These are phyloP conservation scores for Oreocharis arfaki DNA, from an alignment of 2,113 vertebrate species.

Conservation along the genomic window DNA sequence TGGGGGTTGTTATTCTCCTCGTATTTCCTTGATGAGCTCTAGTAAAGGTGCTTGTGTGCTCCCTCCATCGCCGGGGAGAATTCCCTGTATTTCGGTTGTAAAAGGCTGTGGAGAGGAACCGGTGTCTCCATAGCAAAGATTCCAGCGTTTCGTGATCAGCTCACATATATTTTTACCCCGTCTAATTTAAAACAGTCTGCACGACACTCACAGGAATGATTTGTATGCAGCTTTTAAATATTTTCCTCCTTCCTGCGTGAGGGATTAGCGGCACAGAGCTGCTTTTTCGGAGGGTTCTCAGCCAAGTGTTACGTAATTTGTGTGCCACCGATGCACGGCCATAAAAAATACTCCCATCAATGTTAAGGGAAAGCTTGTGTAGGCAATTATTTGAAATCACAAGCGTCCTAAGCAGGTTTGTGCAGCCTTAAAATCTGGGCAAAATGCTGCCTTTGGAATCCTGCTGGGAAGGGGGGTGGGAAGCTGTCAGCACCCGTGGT, in stretches of 20 bases:
- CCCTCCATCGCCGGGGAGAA: rapidly evolving
- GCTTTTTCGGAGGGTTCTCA: not conserved
- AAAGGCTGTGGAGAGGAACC: not conserved
- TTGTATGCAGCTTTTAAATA: slow-evolving; percentile 23
- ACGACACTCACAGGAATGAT: not conserved
- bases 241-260: not conserved
- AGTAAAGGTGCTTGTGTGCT: not conserved
- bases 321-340: not conserved
- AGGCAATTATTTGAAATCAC: not conserved
- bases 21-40: not conserved
- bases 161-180: not conserved
- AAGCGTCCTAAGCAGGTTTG: not conserved
- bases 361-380: not conserved
- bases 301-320: slow-evolving; percentile 24
- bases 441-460: not conserved
- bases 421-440: not conserved
- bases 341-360: not conserved
- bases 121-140: not conserved
- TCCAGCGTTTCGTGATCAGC: not conserved
- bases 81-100: not conserved
- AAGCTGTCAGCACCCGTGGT: not conserved
- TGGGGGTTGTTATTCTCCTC: not conserved
- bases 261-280: not conserved
- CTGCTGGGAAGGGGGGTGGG: not conserved
- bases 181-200: slow-evolving; percentile 37